These are phyloP conservation scores for Melanotaenia parkinsoni DNA, from an alignment of 2,797 vertebrate genomes.

Conservation along the genomic window DNA sequence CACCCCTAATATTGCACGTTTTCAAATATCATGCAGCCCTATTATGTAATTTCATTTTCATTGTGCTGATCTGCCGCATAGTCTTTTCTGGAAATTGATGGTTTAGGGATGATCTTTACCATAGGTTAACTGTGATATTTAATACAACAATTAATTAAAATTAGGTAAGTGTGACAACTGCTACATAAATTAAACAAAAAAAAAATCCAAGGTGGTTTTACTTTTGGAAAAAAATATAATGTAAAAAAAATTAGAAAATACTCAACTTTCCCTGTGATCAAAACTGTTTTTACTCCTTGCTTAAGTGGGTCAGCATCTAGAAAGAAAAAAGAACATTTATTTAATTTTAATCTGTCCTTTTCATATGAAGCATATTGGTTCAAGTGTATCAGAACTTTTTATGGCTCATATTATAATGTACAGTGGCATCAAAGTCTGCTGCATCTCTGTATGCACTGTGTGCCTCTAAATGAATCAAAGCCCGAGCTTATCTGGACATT, in stretches of 20 bases:
- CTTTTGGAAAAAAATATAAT: slow-evolving; percentile 29
- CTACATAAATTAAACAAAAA: slow-evolving; percentile 1
- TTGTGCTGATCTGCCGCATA: too few relatives aligned
- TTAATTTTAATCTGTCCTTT: slow-evolving; percentile 57
- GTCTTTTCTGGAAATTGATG: too few relatives aligned
- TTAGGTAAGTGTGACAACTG: too few relatives aligned
- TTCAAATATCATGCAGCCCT: too few relatives aligned
- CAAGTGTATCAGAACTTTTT: slow-evolving; percentile 42
- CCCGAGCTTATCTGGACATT: slow-evolving; percentile 52
- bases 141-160: too few relatives aligned
- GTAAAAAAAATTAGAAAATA: slow-evolving; percentile 36
- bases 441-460: slow-evolving; percentile 18
- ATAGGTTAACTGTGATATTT: too few relatives aligned
- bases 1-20: too few relatives aligned
- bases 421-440: slow-evolving; percentile 48
- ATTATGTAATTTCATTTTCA: slow-evolving; percentile 37
- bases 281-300: slow-evolving; percentile 52
- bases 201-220: slow-evolving; percentile 2
- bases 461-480: slow-evolving; percentile 71
- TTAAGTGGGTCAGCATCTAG: slow-evolving; percentile 65
- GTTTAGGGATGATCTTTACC: too few relatives aligned
- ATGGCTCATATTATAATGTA: slow-evolving; percentile 33
- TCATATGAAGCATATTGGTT: slow-evolving; percentile 42
- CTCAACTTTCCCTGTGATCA: slow-evolving; percentile 57
- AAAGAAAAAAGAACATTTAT: slow-evolving; percentile 55